Conservation (phyloP, 2,113 vertebrate genomes). For the Pogona vitticeps region DNA sequence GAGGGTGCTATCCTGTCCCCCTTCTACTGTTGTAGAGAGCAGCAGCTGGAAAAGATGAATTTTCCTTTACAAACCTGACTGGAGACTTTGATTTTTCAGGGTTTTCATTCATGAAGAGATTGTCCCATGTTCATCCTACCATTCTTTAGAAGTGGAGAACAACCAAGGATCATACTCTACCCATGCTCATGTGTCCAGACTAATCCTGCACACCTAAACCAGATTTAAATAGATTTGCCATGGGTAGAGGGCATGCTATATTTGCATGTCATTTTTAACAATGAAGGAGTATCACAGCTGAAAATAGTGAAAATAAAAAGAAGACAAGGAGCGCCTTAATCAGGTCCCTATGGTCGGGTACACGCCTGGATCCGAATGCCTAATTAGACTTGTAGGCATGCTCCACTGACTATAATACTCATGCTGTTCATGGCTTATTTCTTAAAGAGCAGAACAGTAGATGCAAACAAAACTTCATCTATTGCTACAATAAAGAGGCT, state of each 20-base stretch:
- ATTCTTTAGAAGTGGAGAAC: too few relatives aligned
- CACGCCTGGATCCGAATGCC: background rate
- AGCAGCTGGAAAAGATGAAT: too few relatives aligned
- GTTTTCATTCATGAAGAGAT: too few relatives aligned
- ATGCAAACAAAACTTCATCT: slow-evolving; percentile 38
- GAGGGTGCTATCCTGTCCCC: too few relatives aligned
- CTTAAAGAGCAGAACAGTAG: slow-evolving; percentile 49
- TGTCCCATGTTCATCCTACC: too few relatives aligned
- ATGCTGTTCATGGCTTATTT: slow-evolving; percentile 1
- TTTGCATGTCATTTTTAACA: background rate
- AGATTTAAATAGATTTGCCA: background rate
- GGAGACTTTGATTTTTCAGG: too few relatives aligned
- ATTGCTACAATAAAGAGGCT: slow-evolving; percentile 39
- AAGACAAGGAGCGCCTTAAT: background rate
- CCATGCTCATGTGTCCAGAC: too few relatives aligned
- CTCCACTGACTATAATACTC: background rate
- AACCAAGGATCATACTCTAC: too few relatives aligned
- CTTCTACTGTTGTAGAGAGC: too few relatives aligned
- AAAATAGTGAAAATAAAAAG: slow-evolving; percentile 27
- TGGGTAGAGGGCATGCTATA: too few relatives aligned
- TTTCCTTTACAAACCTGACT: too few relatives aligned
- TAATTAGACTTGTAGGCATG: slow-evolving; percentile 23
- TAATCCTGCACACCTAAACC: background rate
- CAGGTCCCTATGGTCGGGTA: background rate
- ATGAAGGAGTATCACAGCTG: background rate